phyloP scores from a whole-genome alignment of 2,888 invertebrate species.

The Eupithecia subumbrata region DNA sequence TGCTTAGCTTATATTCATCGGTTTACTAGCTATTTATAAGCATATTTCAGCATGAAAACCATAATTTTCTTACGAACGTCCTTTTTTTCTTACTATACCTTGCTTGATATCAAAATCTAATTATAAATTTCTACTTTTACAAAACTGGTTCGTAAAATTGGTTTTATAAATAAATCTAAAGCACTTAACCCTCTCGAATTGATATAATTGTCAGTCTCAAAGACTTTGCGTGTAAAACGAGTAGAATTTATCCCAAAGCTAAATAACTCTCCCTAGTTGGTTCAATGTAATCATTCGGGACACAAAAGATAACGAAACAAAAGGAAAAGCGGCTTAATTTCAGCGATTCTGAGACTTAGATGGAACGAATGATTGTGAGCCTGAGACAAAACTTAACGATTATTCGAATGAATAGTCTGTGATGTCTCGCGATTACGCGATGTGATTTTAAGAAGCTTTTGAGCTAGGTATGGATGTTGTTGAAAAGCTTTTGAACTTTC shows the following conservation, averaged over 20 bases:
- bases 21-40: not conserved
- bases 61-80: not conserved
- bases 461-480: not conserved
- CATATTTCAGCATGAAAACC: not conserved
- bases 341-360: slow-evolving; percentile 54
- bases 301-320: slow-evolving; percentile 54
- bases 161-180: slow-evolving; percentile 2
- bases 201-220: slow-evolving; percentile 4
- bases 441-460: slow-evolving; percentile 30
- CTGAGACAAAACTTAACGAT: slow-evolving; percentile 15
- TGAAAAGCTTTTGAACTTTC: not conserved
- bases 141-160: not conserved
- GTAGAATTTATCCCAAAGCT: slow-evolving; percentile 22
- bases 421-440: slow-evolving; percentile 51
- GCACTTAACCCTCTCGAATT: not conserved
- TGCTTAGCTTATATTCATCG: not conserved
- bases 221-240: slow-evolving; percentile 27
- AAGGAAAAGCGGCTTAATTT: slow-evolving; percentile 55
- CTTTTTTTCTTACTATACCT: not conserved
- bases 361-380: slow-evolving; percentile 11
- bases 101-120: not conserved
- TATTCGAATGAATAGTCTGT: slow-evolving; percentile 43
- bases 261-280: slow-evolving; percentile 32
- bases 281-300: slow-evolving; percentile 47
- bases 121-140: not conserved